These are phyloP conservation scores for Prionailurus bengalensis DNA, from an alignment of 2,113 vertebrate species.

Conservation along the genomic window DNA sequence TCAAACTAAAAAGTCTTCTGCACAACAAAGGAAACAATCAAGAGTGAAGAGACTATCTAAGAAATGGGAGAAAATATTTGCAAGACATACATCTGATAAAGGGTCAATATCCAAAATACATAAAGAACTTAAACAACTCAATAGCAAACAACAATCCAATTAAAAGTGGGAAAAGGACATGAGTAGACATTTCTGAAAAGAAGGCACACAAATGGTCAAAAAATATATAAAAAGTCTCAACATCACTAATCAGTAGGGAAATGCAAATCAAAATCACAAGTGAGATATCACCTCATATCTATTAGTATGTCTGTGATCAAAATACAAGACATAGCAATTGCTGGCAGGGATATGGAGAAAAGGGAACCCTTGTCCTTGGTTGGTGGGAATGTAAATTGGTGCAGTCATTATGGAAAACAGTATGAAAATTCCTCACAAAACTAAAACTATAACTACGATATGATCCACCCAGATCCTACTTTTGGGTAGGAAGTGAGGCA, in stretches of 20 bases:
- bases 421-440: background rate
- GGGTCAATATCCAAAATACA: background rate
- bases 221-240: background rate
- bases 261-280: background rate
- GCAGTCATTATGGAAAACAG: background rate
- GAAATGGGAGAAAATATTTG: background rate
- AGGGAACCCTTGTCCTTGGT: background rate
- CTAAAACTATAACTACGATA: background rate
- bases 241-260: background rate
- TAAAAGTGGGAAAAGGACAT: background rate
- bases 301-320: background rate
- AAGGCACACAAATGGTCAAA: background rate
- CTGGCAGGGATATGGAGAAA: background rate
- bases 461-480: background rate
- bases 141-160: background rate
- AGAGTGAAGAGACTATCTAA: background rate
- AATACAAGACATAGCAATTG: background rate
- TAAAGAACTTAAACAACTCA: background rate
- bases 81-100: background rate
- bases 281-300: background rate
- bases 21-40: background rate
- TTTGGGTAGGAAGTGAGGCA: background rate
- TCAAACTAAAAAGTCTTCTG: background rate
- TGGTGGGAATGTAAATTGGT: background rate
- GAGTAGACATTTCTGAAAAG: background rate